Percentiles rank a stretch among this genome's conserved stretches.
Conservation (phyloP, 2,113 vertebrate genomes). For the Dromiciops gliroides region DNA sequence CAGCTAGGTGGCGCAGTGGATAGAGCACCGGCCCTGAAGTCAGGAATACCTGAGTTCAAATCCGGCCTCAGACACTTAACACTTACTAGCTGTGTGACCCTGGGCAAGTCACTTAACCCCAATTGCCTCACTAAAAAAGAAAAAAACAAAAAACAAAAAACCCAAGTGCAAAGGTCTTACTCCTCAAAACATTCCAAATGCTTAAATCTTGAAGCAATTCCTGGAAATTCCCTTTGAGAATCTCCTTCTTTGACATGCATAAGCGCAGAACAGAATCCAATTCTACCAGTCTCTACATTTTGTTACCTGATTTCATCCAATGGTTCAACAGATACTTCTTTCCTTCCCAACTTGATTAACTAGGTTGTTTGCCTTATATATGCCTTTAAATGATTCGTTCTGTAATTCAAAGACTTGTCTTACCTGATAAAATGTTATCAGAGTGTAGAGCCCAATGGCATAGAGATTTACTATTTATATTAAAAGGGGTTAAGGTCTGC, state of each 20-base stretch:
- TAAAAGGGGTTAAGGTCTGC: background rate
- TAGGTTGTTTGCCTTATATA: background rate
- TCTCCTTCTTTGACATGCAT: background rate
- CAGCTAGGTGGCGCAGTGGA: too few species aligned
- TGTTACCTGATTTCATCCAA: background rate
- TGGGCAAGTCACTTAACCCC: too few species aligned
- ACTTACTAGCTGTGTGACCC: too few species aligned
- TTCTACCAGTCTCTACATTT: background rate
- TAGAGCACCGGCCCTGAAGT: too few species aligned
- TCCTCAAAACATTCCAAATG: background rate
- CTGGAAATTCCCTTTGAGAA: background rate
- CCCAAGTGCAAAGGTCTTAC: background rate
- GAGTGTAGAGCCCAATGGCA: background rate
- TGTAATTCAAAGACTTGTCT: background rate
- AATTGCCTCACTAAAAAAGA: too few species aligned
- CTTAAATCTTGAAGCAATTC: background rate
- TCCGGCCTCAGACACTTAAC: too few species aligned
- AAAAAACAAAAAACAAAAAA: too few species aligned
- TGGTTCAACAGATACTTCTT: background rate
- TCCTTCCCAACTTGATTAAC: background rate
- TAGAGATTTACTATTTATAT: background rate
- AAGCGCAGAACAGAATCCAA: background rate
- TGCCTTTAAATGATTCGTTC: background rate
- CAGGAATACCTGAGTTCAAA: too few species aligned
- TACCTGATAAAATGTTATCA: background rate